Evolutionary conservation across 2,797 vertebrate genomes (phyloP).

Genomic region (Rhinella marina): DNA sequence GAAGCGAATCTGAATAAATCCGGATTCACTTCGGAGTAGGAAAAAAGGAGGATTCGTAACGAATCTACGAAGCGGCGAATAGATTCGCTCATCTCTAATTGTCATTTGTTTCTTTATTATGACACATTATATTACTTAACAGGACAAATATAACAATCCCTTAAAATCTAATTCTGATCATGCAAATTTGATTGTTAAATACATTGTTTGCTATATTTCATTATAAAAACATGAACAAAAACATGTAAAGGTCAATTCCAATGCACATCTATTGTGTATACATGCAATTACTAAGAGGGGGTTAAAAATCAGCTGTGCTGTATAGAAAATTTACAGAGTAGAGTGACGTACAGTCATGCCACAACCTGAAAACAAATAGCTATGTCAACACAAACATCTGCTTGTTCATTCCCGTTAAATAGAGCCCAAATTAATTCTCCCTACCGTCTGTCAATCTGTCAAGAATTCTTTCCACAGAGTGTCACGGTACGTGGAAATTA

Average conservation of each 20-base stretch:
- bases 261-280: neutral
- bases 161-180: too few species aligned
- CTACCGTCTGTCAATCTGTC: conserved; percentile 66
- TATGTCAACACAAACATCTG: conserved; percentile 66
- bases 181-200: neutral
- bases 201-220: neutral
- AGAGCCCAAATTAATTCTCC: conserved; percentile 65
- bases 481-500: conserved; percentile 54
- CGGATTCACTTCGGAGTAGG: too few species aligned
- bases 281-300: neutral
- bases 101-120: neutral
- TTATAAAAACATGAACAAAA: neutral
- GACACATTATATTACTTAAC: neutral
- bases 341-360: conserved; percentile 55
- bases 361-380: conserved; percentile 54
- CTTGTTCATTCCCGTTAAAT: conserved; percentile 59
- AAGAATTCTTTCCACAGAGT: conserved; percentile 54
- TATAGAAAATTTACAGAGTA: neutral
- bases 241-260: neutral
- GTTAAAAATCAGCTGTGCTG: conserved; percentile 33
- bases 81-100: too few species aligned
- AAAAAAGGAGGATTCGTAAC: too few species aligned
- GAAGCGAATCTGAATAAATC: too few species aligned
- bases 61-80: too few species aligned
- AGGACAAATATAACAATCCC: neutral